These are phyloP conservation scores for Zaprionus lachaisei DNA, from an alignment of 1,140 invertebrate species.

Conservation along the genomic window DNA sequence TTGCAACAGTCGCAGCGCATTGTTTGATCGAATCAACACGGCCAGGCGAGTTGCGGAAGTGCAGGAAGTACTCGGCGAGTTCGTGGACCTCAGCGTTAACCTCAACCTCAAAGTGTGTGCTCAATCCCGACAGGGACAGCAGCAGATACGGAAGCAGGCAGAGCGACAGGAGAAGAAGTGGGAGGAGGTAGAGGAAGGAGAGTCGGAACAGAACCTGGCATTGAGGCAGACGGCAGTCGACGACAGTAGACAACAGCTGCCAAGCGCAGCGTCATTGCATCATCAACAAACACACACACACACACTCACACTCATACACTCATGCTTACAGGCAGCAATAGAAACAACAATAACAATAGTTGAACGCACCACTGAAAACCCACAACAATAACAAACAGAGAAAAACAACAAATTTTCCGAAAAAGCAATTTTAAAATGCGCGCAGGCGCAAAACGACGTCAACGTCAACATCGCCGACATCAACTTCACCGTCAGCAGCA, in stretches of 20 bases:
- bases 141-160: neutral
- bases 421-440: constrained; percentile 68
- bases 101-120: constrained; percentile 39
- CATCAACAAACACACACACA: constrained; percentile 68
- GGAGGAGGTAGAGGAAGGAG: neutral
- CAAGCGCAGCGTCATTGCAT: constrained; percentile 82
- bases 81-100: constrained; percentile 27
- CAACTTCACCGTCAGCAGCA: constrained; percentile 18
- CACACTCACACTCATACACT: constrained; percentile 16
- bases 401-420: constrained; percentile 60
- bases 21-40: constrained; percentile 48
- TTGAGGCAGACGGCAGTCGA: constrained; percentile 30
- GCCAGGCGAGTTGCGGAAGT: constrained; percentile 52
- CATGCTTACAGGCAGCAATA: constrained; percentile 24
- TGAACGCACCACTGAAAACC: constrained; percentile 59
- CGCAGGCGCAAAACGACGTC: constrained; percentile 56
- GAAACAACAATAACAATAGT: constrained; percentile 57
- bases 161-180: neutral
- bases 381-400: constrained; percentile 76
- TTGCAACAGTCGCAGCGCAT: constrained; percentile 61
- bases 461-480: constrained; percentile 3
- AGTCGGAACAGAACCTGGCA: constrained; percentile 18
- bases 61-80: constrained; percentile 59
- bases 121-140: constrained; percentile 26
- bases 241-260: constrained; percentile 72